Evolutionary conservation across 1,140 invertebrate genomes (phyloP).

Genomic region (Drosophila obscura): DNA sequence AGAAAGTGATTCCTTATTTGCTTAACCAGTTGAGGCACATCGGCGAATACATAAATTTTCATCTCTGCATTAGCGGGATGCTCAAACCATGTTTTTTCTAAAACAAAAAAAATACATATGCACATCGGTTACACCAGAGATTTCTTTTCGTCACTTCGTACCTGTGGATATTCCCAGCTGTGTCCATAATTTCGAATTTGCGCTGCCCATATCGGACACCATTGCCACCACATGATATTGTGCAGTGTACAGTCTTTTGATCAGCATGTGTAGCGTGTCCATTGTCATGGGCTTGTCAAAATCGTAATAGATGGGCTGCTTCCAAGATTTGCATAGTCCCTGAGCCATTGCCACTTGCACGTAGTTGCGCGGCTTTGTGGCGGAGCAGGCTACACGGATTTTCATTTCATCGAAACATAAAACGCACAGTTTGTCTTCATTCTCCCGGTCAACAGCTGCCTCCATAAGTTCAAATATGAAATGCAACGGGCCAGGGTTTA

Average conservation of each 20-base stretch:
- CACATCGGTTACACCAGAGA: too few relatives aligned
- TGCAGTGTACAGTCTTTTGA: neutral
- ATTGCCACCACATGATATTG: conserved; percentile 13
- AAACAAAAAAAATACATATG: neutral
- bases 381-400: neutral
- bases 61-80: conserved; percentile 6
- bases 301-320: conserved; percentile 25
- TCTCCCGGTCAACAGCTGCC: neutral
- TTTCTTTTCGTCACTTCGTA: neutral
- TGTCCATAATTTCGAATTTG: conserved; percentile 8
- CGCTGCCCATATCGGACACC: neutral
- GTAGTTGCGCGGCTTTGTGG: neutral
- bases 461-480: conserved; percentile 9
- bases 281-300: neutral
- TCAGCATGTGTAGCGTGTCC: neutral
- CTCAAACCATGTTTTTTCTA: conserved; percentile 12
- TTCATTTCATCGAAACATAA: conserved; percentile 31
- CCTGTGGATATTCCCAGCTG: conserved; percentile 8
- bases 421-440: conserved; percentile 21
- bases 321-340: conserved; percentile 22
- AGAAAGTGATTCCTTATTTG: conserved; percentile 13
- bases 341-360: conserved; percentile 26
- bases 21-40: conserved; percentile 6
- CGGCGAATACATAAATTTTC: conserved; percentile 11
- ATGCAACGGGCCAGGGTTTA: conserved; percentile 4